Evolutionary conservation across 2,113 vertebrate species (phyloP).

Genomic region (Lepus americanus): DNA sequence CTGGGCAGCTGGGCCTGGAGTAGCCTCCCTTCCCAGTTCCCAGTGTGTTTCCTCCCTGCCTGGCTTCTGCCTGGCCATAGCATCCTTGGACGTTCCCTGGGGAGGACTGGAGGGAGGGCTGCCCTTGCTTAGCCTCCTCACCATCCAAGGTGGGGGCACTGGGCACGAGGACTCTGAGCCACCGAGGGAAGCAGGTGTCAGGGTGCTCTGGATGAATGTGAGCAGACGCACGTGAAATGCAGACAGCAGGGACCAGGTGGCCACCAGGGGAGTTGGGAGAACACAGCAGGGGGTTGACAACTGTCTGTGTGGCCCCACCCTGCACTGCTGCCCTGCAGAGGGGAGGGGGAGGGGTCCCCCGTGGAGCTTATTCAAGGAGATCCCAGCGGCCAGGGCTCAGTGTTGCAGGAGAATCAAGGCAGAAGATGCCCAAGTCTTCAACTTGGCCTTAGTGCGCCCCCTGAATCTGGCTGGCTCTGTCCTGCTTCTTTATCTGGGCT

Average conservation of each 20-base stretch:
- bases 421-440: background rate
- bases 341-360: background rate
- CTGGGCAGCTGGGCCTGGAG: background rate
- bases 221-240: background rate
- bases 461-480: background rate
- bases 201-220: background rate
- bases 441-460: background rate
- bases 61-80: background rate
- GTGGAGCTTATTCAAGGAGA: background rate
- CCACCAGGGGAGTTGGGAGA: background rate
- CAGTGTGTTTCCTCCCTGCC: background rate
- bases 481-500: slow-evolving; percentile 16
- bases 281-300: fast-evolving
- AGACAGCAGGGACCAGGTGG: background rate
- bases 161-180: background rate
- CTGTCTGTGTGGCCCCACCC: background rate
- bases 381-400: background rate
- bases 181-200: background rate
- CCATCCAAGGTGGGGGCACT: background rate
- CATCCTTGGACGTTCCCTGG: too few species aligned
- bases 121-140: background rate
- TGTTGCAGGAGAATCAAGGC: background rate
- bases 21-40: background rate
- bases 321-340: background rate
- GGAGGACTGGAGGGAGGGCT: too few species aligned